phyloP scores from a whole-genome alignment of 53 echinoderm and acorn worm genomes.

The Henricia sp. region DNA sequence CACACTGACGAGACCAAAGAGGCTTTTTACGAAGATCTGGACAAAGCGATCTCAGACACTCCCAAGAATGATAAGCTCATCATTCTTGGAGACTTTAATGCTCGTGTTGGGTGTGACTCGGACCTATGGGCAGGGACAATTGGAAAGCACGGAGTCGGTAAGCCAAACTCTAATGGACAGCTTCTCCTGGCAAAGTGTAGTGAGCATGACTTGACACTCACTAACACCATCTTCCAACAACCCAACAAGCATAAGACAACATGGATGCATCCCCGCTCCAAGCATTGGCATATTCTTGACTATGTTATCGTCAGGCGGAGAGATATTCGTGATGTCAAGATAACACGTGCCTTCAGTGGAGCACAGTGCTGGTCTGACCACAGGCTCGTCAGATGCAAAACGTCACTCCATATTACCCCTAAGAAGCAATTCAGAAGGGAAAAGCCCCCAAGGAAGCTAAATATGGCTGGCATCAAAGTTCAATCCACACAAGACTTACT shows the following conservation, averaged over 20 bases:
- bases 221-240: conserved; percentile 30
- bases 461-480: neutral
- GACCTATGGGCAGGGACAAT: conserved; percentile 5
- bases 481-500: neutral
- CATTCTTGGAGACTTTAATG: conserved; percentile 33
- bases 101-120: conserved; percentile 15
- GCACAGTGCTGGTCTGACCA: conserved; percentile 51
- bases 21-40: conserved; percentile 29
- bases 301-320: conserved; percentile 23
- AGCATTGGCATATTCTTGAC: conserved; percentile 22
- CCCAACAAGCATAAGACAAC: conserved; percentile 15
- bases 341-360: conserved; percentile 21
- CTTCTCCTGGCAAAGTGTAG: conserved; percentile 13
- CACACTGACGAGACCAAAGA: conserved; percentile 40
- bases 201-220: conserved; percentile 3
- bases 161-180: conserved; percentile 33
- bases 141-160: neutral
- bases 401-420: conserved; percentile 11
- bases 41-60: neutral
- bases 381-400: conserved; percentile 34
- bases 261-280: conserved; percentile 42
- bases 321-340: conserved; percentile 7
- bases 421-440: conserved; percentile 18
- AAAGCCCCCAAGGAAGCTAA: neutral
- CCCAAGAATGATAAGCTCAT: conserved; percentile 19